Base-by-base conservation (phyloP, 2,113 vertebrate species). In the Sporophila hypoxantha region DNA sequence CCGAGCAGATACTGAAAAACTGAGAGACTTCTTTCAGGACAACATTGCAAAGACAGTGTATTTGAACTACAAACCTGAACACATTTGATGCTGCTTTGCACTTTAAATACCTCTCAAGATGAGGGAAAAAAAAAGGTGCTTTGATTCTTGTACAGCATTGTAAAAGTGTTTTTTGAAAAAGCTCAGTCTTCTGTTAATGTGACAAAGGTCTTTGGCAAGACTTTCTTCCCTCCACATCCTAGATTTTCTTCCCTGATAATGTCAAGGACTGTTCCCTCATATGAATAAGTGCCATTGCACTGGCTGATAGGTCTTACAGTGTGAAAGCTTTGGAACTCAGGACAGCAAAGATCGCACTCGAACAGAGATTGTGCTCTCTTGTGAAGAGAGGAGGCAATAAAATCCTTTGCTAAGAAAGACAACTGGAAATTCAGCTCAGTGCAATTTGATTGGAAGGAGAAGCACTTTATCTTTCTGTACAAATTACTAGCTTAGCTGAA, bases 401-500 rank as follows among this genome's bases (percentile, higher is more conserved):
- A 93, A 88, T 49, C 66, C 44, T 71, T 39, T 53, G 29, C 88
- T 91, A 76, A 49, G 62, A 81, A 91, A 93, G 50, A 88, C 75
- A 91, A 74, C 59, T 26, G 71, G 42, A 82, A 94, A 84, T 80
- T 71, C 61, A 77, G 53, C 65, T 67, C 44, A 42, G 36, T 78
- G 44, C 49, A 75, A 62, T 85, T 79, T 90, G 89, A 85, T 74
- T 93, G 76, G 69, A 93, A 95, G 84, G 60, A 88, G 64, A 77
- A 90, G 71, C 14, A 60, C 82, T 92, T 89, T 50, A 89, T 93
- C 84, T 68, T 89, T 50, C 85, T 88, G 55, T 76, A 60, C 49
- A 95, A 91, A 95, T 70, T 75, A 76, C 91, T 85, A 83, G 73
- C 83, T 92, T 93, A 88, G 60, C 80, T 85, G 68, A 93, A 79